These are phyloP conservation scores for Sarcophaga carnaria DNA, from an alignment of 2,888 invertebrate genomes.

Conservation along the genomic window DNA sequence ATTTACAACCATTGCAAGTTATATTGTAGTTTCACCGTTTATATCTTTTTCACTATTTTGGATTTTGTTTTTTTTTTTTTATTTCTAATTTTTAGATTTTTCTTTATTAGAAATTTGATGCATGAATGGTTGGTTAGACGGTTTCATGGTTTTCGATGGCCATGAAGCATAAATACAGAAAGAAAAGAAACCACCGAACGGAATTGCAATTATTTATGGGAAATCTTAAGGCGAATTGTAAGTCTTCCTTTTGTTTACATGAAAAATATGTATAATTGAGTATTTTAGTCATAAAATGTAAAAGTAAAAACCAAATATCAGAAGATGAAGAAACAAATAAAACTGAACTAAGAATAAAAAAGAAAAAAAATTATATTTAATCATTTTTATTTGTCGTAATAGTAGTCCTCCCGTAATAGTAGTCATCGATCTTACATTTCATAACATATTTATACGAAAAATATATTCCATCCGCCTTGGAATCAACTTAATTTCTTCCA, in stretches of 20 bases:
- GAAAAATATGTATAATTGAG: conserved; percentile 5
- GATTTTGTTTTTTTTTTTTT: too few relatives aligned
- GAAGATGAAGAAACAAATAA: background rate
- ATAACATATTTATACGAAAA: too few relatives aligned
- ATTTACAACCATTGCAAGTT: too few relatives aligned
- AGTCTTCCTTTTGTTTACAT: conserved; percentile 7
- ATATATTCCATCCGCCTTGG: too few relatives aligned
- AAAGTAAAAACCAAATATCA: background rate
- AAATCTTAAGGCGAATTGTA: conserved; percentile 27
- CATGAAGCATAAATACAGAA: conserved; percentile 1
- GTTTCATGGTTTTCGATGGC: conserved; percentile 5
- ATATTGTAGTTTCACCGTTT: too few relatives aligned
- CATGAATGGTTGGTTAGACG: conserved; percentile 45
- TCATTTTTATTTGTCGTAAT: too few relatives aligned
- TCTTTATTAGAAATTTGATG: conserved; percentile 64
- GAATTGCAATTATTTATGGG: conserved; percentile 29
- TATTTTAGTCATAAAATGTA: background rate
- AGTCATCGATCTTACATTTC: too few relatives aligned
- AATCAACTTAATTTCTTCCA: too few relatives aligned
- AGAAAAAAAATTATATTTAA: too few relatives aligned
- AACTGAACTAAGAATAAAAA: background rate
- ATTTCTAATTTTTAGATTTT: background rate
- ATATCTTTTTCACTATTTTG: background rate
- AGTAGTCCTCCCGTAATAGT: too few relatives aligned
- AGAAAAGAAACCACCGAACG: conserved; percentile 10